Evolutionary conservation across 2,113 vertebrate genomes (phyloP), one percentile per base, ranked within the genome.

Genomic region (Bothrops jararaca): DNA sequence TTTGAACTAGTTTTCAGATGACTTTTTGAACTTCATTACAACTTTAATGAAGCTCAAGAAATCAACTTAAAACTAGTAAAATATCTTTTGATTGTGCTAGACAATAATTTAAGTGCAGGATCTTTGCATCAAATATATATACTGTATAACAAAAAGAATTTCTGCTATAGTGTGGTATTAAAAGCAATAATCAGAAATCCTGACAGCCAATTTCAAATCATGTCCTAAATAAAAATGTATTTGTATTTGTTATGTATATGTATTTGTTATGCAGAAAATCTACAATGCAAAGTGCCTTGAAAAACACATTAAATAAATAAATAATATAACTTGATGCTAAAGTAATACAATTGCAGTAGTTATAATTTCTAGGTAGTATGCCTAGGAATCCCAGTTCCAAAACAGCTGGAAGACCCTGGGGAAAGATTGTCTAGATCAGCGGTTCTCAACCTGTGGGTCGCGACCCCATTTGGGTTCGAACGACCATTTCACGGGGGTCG

Each of bases 371-470:
- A 80, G 34, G 18, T 20, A 80, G 3, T 80, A 42, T 80, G 74
- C 34, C 74, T 42, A 34, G 39, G 34, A 80, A 80, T 42, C 3
- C 22, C 7, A 80, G 34, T 80, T 34, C 34, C 74, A 22, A 80
- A 80, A 39, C 69, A 80, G 18, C 3, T 80, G 74, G 34, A 80
- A 42, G 34, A 22, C 18, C 18, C 34, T 23, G 7, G 18, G 18
- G 74, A 42, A 42, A 22, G 34, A 22, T 42, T 29, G 60, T 86
- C 69, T 95, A 94, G 56, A 93, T n/a, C n/a, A n/a, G n/a, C n/a
- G n/a, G n/a, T n/a, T n/a, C n/a, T n/a, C n/a, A n/a, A n/a, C n/a
- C n/a, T n/a, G n/a, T n/a, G n/a, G n/a, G n/a, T n/a, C n/a, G n/a
- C n/a, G n/a, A n/a, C n/a, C n/a, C n/a, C n/a, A n/a, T n/a, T n/a